Evolutionary conservation across 2,113 vertebrate genomes (phyloP), one percentile per base, ranked within the genome.

Genomic region (Acanthisitta chloris): DNA sequence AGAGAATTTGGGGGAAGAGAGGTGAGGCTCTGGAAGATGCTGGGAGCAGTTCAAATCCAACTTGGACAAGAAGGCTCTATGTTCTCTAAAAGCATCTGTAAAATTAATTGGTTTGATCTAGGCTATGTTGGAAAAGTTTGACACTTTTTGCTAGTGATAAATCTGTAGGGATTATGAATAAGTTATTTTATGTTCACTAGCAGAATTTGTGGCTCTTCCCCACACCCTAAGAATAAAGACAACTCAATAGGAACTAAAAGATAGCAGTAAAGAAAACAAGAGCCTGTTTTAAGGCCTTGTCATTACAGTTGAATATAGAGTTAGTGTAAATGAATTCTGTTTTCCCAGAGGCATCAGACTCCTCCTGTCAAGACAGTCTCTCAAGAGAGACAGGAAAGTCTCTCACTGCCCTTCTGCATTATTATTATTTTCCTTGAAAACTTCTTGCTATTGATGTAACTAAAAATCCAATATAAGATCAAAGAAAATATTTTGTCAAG

Each of bases 401-500:
- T 96, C 65, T 96, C 86, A 51, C 78, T 94, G 87, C 79, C 67
- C 59, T 91, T 64, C 66, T 91, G 67, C 57, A 86, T 74, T 67
- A 88, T 96, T 93, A 78, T 94, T 95, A 85, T 92, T 91, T 91
- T 96, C 42, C 71, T 77, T 82, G 48, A 83, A 64, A 89, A 86
- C 81, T 34, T 81, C 79, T 82, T 86, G 67, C 58, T 91, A 72
- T 71, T 85, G 69, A 88, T 81, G 74, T 81, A 91, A 58, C 70
- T 95, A 90, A 93, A 96, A 96, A 88, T 89, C 4, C 33, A 86
- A 13, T 93, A 43, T 62, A 70, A 87, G 58, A 96, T 97, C 86
- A 92, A 83, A 95, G 89, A 85, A 96, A 94, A 73, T 95, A 88
- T 90, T 96, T 92, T 96, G 95, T 95, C 89, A 93, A 93, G 83